Base-by-base conservation (phyloP, 2,888 invertebrate species). In the Notocelia uddmanniana region DNA sequence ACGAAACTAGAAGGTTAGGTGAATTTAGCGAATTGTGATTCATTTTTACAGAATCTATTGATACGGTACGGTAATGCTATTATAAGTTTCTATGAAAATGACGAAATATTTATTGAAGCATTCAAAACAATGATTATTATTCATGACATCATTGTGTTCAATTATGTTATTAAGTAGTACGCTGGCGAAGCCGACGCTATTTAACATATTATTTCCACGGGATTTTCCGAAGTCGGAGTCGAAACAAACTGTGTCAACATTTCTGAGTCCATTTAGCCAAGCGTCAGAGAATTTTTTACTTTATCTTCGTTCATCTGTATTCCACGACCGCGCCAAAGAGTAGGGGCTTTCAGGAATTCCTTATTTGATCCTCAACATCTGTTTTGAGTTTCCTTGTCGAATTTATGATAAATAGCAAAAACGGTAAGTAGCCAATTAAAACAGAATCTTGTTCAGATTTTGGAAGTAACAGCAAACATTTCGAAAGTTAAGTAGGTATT, bases 221-320 rank as follows among this genome's bases (percentile, higher is more conserved):
- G 68, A 48, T 57, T 68, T 68, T 50, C 50, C 68, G 18, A 59
- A 59, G 54, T 52, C 31, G 34, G 55, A 62, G 68, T 57, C 67
- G 70, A 75, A 76, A 77, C 81, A 81, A 84, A 82, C 79, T 80
- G 80, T 81, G 81, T 80, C 81, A 82, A 79, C 77, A 82, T 84
- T 85, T 81, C 79, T 76, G 80, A 85, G 83, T 83, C 84, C 82
- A 83, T 86, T 86, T 83, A 76, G 79, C 77, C 79, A 79, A 83
- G 21, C 83, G 81, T 83, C 81, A 77, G 78, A 77, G 78, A 83
- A 83, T 83, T 79, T 80, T 82, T 76, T 80, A 85, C 84, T 85
- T 84, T 86, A 85, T 84, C 83, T 85, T 81, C 81, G 81, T 85
- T 85, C 86, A 90, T 89, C 83, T 87, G 85, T 89, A 89, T 90